Evolutionary conservation across 2,888 invertebrate species (phyloP).

Genomic region (Meteorus colon): DNA sequence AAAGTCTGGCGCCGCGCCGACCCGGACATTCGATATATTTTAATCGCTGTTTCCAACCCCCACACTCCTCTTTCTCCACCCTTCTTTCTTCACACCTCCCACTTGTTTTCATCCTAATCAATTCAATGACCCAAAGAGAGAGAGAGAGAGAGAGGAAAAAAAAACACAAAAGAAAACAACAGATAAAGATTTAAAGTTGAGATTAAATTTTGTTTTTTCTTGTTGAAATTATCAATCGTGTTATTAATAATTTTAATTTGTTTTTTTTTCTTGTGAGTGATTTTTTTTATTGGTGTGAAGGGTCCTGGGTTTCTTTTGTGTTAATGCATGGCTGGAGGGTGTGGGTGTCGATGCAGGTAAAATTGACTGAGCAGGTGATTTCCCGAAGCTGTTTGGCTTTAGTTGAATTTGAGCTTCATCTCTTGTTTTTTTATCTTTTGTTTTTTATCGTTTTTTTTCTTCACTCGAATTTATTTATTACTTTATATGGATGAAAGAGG

Average conservation of each 20-base stretch:
- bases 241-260: neutral
- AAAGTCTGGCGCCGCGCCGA: conserved; percentile 61
- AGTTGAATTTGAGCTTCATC: conserved; percentile 18
- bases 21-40: conserved; percentile 59
- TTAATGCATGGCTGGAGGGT: conserved; percentile 39
- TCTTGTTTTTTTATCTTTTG: neutral
- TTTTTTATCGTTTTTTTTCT: conserved; percentile 21
- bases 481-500: neutral
- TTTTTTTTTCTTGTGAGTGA: neutral
- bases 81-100: neutral
- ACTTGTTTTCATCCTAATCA: conserved; percentile 1
- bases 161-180: neutral
- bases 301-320: neutral
- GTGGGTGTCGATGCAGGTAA: conserved; percentile 14
- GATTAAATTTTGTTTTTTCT: neutral
- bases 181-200: too few species aligned
- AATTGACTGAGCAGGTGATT: conserved; percentile 55
- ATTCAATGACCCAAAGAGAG: conserved; percentile 11
- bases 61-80: neutral
- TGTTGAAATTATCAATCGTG: neutral
- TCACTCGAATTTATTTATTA: neutral
- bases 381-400: conserved; percentile 50
- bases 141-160: too few species aligned
- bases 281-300: neutral
- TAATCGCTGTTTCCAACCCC: conserved; percentile 48